Evolutionary conservation across 2,797 vertebrate species (phyloP), one percentile per base, ranked within the genome.

Genomic region (Sternotherus odoratus): DNA sequence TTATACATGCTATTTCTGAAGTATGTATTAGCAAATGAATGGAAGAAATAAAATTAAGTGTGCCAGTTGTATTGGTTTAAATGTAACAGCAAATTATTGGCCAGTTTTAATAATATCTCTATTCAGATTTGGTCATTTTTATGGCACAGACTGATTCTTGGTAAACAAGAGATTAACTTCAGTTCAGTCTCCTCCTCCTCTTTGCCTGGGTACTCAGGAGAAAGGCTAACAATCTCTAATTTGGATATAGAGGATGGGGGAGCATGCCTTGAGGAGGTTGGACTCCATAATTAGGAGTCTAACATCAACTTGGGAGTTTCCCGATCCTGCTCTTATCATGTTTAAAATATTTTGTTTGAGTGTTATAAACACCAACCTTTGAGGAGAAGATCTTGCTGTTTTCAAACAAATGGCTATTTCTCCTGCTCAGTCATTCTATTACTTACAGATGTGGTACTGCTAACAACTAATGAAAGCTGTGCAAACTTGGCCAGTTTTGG

Each of bases 221-320:
- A 51, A 92, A 77, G 81, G 2, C 3, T 87, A 79, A 46, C 1
- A 72, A 28, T 89, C 23, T 4, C 3, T 87, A 10, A 21, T 9
- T 86, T 24, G 6, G 19, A 78, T 26, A 84, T 12, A 17, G 80
- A 72, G 79, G 50, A 11, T 2, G 1, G 11, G 2, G 0, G 48
- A 46, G 30, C 28, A 26, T 77, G 48, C 6, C 23, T 57, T 33
- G n/a, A 11, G 21, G 43, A 28, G 17, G n/a, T 39, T 60, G 74
- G 53, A 77, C 33, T 77, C 75, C 53, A 28, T 36, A 43, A 33
- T 77, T 75, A 49, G 10, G 5, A 8, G 16, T 24, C 77, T 23
- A 77, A 48, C 33, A 46, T 33, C 11, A 9, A 19, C 7, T 39
- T 36, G 33, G 46, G 43, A 57, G 23, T 85, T 56, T 60, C 16